phyloP scores from a whole-genome alignment of 2,797 vertebrate species.

The Scarus forsteni region DNA sequence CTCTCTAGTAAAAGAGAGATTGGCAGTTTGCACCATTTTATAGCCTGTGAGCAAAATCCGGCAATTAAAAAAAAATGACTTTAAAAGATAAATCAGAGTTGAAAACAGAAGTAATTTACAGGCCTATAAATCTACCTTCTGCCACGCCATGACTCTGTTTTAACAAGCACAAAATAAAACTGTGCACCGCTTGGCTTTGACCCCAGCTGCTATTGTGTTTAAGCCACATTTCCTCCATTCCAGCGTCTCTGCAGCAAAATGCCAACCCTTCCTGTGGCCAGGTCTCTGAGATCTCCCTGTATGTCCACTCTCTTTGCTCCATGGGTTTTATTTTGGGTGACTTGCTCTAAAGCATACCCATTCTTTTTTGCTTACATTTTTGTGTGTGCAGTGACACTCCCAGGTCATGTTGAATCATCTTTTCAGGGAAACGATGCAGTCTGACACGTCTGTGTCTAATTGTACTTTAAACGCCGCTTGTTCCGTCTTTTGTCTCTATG shows the following conservation, averaged over 20 bases:
- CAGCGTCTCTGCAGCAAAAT: slow-evolving; percentile 45
- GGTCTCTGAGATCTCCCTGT: slow-evolving; percentile 52
- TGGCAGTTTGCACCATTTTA: neutral
- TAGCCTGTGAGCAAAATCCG: slow-evolving; percentile 4
- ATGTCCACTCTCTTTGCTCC: slow-evolving; percentile 59
- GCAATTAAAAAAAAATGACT: slow-evolving; percentile 11
- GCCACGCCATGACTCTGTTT: slow-evolving; percentile 35
- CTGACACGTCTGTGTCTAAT: slow-evolving; percentile 35
- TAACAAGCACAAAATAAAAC: slow-evolving; percentile 37
- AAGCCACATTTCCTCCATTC: slow-evolving; percentile 57
- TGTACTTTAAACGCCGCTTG: slow-evolving; percentile 45
- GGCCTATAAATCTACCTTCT: slow-evolving; percentile 10
- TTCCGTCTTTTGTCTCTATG: slow-evolving; percentile 59
- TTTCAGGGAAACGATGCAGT: slow-evolving; percentile 26
- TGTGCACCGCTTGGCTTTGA: slow-evolving; percentile 47
- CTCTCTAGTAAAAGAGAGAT: too few species aligned
- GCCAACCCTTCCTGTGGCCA: slow-evolving; percentile 61
- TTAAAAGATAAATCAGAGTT: slow-evolving; percentile 28
- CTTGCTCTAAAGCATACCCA: slow-evolving; percentile 35
- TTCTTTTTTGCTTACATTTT: slow-evolving; percentile 47
- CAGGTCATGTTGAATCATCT: slow-evolving; percentile 49
- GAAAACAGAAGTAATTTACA: slow-evolving; percentile 30
- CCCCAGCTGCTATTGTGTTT: slow-evolving; percentile 73
- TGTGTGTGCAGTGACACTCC: slow-evolving; percentile 18
- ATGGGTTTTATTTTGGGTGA: slow-evolving; percentile 40